Percentiles rank a stretch among this genome's conserved stretches.
These are phyloP conservation scores for Crematogaster levior DNA, from an alignment of 2,888 invertebrate genomes.

Conservation along the genomic window DNA sequence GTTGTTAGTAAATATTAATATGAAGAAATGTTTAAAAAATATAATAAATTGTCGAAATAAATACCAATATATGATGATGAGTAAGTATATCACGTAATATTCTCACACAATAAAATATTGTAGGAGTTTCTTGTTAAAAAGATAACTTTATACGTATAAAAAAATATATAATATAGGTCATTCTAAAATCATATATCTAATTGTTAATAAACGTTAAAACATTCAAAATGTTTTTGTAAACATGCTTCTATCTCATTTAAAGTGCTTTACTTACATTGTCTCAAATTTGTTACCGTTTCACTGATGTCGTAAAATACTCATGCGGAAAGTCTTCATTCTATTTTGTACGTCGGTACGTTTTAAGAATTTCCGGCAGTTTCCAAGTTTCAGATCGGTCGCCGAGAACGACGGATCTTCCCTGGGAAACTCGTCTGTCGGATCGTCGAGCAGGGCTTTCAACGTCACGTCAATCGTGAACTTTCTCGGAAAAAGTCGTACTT, in stretches of 20 bases:
- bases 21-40: background rate
- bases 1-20: background rate
- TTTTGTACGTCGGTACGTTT: slow-evolving; percentile 36
- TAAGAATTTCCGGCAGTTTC: slow-evolving; percentile 51
- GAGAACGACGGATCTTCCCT: slow-evolving; percentile 38
- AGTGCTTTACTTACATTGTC: background rate
- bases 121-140: background rate
- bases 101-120: background rate
- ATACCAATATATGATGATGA: background rate
- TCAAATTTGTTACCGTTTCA: background rate
- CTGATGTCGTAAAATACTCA: slow-evolving; percentile 12
- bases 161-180: no score
- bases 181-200: background rate
- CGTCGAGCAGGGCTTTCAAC: slow-evolving; percentile 59
- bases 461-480: slow-evolving; percentile 67
- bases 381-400: slow-evolving; percentile 53
- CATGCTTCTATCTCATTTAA: background rate
- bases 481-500: slow-evolving; percentile 61
- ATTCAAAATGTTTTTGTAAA: background rate
- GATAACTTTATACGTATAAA: background rate
- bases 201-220: background rate
- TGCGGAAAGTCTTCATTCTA: background rate
- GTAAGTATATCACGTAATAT: background rate
- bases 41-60: background rate
- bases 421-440: slow-evolving; percentile 49